Percentiles rank a stretch among this genome's conserved stretches.
phyloP scores from a whole-genome alignment of 2,113 vertebrate species.

The Azemiops feae region DNA sequence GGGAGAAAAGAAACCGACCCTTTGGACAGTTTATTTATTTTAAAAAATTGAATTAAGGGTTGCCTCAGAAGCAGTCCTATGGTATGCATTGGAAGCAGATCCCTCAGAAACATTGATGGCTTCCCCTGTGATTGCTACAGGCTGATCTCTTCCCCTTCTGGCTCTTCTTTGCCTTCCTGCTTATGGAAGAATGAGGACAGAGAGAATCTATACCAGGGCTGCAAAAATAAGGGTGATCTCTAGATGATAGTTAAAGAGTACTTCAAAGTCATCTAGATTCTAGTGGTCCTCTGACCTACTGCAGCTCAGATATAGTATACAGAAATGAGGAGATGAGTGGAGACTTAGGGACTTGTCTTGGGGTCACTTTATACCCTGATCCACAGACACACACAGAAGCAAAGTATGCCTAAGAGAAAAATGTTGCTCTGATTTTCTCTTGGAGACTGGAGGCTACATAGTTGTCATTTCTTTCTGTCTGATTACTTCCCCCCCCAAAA shows the following conservation, averaged over 20 bases:
- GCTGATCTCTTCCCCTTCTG: not conserved
- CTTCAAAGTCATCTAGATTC: not conserved
- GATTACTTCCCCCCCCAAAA: not conserved
- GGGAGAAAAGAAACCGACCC: not conserved
- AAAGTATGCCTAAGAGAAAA: not conserved
- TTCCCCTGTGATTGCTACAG: not conserved
- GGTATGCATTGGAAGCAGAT: not conserved
- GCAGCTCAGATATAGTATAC: not conserved
- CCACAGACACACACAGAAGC: not conserved
- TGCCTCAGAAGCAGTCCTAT: not conserved
- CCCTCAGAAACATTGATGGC: not conserved
- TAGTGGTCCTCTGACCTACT: not conserved
- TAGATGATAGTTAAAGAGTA: not conserved
- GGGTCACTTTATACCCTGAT: not conserved
- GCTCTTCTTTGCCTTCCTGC: not conserved
- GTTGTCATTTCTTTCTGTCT: conserved; percentile 34
- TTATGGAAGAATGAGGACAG: not conserved
- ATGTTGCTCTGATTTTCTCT: not conserved
- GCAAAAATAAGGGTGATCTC: not conserved
- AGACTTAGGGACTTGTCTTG: not conserved
- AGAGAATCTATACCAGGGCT: not conserved
- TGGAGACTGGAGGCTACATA: not conserved
- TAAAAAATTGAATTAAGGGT: not conserved
- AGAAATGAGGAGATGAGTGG: not conserved
- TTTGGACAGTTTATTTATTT: not conserved